Evolutionary conservation across 2,888 invertebrate species (phyloP).

Genomic region (Archips crataeganus): DNA sequence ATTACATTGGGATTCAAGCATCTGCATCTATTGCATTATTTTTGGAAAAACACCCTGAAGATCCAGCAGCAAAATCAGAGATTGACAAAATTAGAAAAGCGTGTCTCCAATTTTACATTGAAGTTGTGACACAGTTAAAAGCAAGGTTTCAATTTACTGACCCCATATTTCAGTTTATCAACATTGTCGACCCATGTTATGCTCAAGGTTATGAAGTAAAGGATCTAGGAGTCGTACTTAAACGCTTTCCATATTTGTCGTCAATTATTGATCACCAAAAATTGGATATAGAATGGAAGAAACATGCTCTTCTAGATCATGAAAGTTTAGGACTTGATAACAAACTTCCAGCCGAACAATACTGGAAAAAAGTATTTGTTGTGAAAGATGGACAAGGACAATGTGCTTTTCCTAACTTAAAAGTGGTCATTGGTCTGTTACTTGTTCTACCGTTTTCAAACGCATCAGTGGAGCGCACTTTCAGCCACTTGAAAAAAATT

Average conservation of each 20-base stretch:
- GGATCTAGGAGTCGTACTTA: neutral
- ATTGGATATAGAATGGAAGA: conserved; percentile 15
- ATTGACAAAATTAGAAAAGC: too few species aligned
- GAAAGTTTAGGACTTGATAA: conserved; percentile 14
- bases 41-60: too few species aligned
- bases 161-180: conserved; percentile 24
- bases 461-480: conserved; percentile 19
- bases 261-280: conserved; percentile 10
- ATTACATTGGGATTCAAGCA: too few species aligned
- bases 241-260: conserved; percentile 14
- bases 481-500: conserved; percentile 11
- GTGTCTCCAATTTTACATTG: too few species aligned
- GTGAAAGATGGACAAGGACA: conserved; percentile 10
- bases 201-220: conserved; percentile 14
- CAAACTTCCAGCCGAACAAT: conserved; percentile 20
- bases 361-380: conserved; percentile 16
- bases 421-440: conserved; percentile 6
- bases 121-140: conserved; percentile 26
- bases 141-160: conserved; percentile 22
- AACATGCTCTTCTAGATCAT: conserved; percentile 19
- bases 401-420: conserved; percentile 16
- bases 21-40: too few species aligned
- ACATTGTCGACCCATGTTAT: conserved; percentile 12
- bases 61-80: too few species aligned
- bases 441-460: conserved; percentile 16